Conservation (phyloP, 2,888 invertebrate species). For the Pheosia gnoma region DNA sequence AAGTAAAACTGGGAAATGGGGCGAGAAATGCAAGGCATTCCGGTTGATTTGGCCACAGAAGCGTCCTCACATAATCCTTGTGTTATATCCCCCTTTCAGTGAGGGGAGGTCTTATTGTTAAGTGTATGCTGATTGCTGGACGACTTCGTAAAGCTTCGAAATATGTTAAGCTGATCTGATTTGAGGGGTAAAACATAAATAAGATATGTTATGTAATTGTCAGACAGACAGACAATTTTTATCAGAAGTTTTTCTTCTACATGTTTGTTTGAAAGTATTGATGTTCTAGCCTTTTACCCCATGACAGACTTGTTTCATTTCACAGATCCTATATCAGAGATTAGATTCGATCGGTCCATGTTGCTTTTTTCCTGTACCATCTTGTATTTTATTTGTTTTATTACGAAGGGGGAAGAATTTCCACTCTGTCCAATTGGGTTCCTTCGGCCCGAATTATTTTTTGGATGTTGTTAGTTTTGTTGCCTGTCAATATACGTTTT, state of each 20-base stretch:
- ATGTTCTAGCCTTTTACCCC: conserved; percentile 8
- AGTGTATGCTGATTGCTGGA: conserved; percentile 1
- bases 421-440: conserved; percentile 31
- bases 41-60: conserved; percentile 27
- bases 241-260: too few species aligned
- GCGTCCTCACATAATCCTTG: conserved; percentile 10
- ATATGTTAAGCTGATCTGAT: background rate
- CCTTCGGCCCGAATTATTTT: conserved; percentile 31
- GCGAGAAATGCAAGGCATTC: conserved; percentile 61
- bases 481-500: background rate
- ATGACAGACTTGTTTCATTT: conserved; percentile 24
- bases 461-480: conserved; percentile 31
- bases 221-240: too few species aligned
- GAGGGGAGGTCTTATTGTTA: background rate
- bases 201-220: too few species aligned
- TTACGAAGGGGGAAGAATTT: conserved; percentile 24
- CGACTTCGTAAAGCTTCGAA: background rate
- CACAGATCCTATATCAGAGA: conserved; percentile 27
- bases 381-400: conserved; percentile 41
- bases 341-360: conserved; percentile 33
- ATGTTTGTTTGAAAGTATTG: too few species aligned
- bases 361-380: conserved; percentile 27
- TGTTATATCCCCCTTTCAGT: background rate
- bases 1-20: conserved; percentile 74
- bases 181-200: background rate